Percentiles rank a stretch among this genome's conserved stretches.
These are phyloP conservation scores for Polyodon spathula DNA, from an alignment of 2,113 vertebrate species.

Conservation along the genomic window DNA sequence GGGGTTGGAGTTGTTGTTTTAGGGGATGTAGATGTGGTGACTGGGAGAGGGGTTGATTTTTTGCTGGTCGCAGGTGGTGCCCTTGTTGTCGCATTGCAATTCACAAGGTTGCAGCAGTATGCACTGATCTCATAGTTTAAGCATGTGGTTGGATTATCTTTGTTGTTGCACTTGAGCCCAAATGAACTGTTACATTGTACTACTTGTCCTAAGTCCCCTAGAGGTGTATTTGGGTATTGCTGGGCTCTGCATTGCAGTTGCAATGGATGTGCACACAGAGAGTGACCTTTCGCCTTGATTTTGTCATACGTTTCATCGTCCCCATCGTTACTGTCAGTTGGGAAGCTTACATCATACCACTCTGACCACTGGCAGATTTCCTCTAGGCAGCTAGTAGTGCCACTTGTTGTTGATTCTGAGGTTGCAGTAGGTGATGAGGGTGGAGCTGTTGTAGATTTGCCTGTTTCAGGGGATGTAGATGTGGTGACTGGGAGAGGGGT, in stretches of 20 bases:
- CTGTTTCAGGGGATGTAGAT: not conserved
- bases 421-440: constrained; percentile 23
- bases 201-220: constrained; percentile 34
- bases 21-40: not conserved
- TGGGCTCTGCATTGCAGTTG: constrained; percentile 49
- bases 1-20: not conserved
- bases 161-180: constrained; percentile 52
- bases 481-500: not conserved
- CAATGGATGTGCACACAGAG: constrained; percentile 39
- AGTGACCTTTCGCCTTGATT: constrained; percentile 46
- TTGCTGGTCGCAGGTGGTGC: not conserved
- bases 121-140: constrained; percentile 52
- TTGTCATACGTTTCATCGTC: constrained; percentile 60
- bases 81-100: constrained; percentile 20
- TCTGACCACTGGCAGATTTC: constrained; percentile 50
- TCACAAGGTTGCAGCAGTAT: constrained; percentile 38
- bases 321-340: constrained; percentile 33
- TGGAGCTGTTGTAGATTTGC: too few species aligned
- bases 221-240: constrained; percentile 30
- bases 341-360: constrained; percentile 51
- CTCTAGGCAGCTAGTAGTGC: constrained; percentile 30
- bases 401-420: not conserved
- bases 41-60: not conserved
- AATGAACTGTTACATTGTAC: constrained; percentile 40
- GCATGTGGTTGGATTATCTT: constrained; percentile 48